A percentile compares a stretch with the other conserved stretches of the same genome.
Evolutionary conservation across 2,797 vertebrate species (phyloP).

Genomic region (Pipistrellus nathusii): DNA sequence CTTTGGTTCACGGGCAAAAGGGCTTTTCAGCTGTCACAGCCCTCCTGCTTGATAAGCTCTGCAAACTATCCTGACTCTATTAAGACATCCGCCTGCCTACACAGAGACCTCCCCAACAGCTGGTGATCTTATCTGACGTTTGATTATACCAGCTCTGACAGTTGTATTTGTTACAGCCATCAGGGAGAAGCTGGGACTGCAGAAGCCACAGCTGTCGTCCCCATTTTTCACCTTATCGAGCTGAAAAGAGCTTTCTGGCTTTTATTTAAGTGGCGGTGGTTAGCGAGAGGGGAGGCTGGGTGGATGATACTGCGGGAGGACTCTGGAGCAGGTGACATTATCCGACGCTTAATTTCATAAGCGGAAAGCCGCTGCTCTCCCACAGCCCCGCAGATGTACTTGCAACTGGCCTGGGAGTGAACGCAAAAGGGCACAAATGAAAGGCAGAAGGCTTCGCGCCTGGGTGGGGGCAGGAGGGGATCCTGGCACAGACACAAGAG

Average conservation of each 20-base stretch:
- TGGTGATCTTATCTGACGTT: conserved; percentile 87
- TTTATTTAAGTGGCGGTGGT: conserved; percentile 62
- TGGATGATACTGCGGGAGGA: conserved; percentile 56
- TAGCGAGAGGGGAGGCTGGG: conserved; percentile 67
- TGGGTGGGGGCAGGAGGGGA: background rate
- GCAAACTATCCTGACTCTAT: conserved; percentile 81
- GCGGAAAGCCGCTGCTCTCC: conserved; percentile 63
- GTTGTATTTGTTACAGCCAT: conserved; percentile 87
- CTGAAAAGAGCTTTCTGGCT: conserved; percentile 83
- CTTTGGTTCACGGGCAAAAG: conserved; percentile 48
- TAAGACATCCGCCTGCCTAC: conserved; percentile 85
- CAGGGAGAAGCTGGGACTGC: conserved; percentile 80
- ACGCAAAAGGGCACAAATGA: conserved; percentile 82
- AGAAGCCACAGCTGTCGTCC: conserved; percentile 85
- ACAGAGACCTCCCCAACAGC: conserved; percentile 85
- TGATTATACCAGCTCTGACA: conserved; percentile 87
- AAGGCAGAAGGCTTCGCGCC: conserved; percentile 76
- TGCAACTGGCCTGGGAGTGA: conserved; percentile 57
- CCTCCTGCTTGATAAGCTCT: conserved; percentile 82
- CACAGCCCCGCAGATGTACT: conserved; percentile 69
- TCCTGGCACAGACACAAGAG: background rate
- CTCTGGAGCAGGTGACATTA: conserved; percentile 84
- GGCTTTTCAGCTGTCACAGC: conserved; percentile 84
- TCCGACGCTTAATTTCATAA: conserved; percentile 73
- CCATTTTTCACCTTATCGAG: conserved; percentile 86